Evolutionary conservation across 2,888 invertebrate species (phyloP), one percentile per base, ranked within the genome.

Genomic region (Subacronicta megacephala): DNA sequence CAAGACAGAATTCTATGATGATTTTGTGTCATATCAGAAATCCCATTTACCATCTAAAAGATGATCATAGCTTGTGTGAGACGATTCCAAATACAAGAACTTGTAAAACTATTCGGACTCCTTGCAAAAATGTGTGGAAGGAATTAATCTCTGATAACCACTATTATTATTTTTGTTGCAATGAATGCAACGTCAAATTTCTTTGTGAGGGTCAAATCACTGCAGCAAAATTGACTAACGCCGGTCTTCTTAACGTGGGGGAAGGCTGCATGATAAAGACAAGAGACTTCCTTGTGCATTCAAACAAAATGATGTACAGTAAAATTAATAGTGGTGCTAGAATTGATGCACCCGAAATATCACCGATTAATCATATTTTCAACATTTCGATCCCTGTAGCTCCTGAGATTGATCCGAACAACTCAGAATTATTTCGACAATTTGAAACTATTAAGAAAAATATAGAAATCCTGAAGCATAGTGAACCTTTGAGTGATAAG

Each of bases 231-330:
- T 7, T 35, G 15, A 15, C 6, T 1, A 35, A 35, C 1, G 35
- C 15, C 1, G 45, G 45, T 45, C 26, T 47, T 17, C 29, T 47
- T 10, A 47, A 46, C 9, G 37, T 46, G 23, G 26, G 37, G 37
- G 46, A 29, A 46, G 46, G 46, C 38, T 47, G 47, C 4, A 31
- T 38, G 38, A 47, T 47, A 47, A 47, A 47, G 18, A 40, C 38
- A n/a, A 29, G 31, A n/a, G 13, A 49, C 20, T 49, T 49, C 31
- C 13, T 40, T 38, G 38, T 12, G n/a, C 38, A 31, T 37, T 13
- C 38, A 9, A 29, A 2, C 10, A 37, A 26, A 29, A 36, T 10
- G 37, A 15, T 46, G 36, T 37, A 37, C 18, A 47, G 47, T 17
- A 18, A 38, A 38, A 38, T 47, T 7, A 38, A 4, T 17, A 47